These are phyloP conservation scores for Saiga tatarica DNA, from an alignment of 2,113 vertebrate species.

Conservation along the genomic window DNA sequence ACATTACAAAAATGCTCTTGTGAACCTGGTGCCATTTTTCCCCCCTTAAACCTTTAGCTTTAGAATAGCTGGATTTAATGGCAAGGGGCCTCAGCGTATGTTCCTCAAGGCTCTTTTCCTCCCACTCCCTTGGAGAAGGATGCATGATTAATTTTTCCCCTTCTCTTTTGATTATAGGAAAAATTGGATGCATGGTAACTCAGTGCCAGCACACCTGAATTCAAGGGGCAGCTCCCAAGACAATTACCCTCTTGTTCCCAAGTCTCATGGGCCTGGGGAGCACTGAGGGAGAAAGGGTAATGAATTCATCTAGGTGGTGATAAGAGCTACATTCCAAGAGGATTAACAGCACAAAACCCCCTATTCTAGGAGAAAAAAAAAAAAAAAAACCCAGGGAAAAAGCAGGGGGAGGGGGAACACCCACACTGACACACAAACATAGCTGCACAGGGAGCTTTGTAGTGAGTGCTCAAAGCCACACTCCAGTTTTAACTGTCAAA, in stretches of 20 bases:
- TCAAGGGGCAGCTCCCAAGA: slow-evolving; percentile 8
- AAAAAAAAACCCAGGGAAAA: not conserved
- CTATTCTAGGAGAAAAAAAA: not conserved
- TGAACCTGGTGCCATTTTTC: not conserved
- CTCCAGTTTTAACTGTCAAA: not conserved
- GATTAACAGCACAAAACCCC: slow-evolving; percentile 47
- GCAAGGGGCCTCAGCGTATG: not conserved
- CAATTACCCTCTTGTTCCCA: slow-evolving; percentile 38
- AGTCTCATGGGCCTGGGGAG: not conserved
- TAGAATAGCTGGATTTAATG: slow-evolving; percentile 38
- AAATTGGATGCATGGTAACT: not conserved
- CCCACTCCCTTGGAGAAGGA: not conserved
- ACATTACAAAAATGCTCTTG: not conserved
- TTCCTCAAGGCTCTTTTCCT: not conserved
- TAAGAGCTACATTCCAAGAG: slow-evolving; percentile 66
- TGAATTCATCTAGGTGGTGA: slow-evolving; percentile 61
- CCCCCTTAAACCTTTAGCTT: not conserved
- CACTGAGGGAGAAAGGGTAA: slow-evolving; percentile 40
- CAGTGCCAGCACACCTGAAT: slow-evolving; percentile 43
- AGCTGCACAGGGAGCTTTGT: not conserved
- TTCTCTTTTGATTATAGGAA: slow-evolving; percentile 20
- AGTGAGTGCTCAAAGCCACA: not conserved
- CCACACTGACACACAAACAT: not conserved
- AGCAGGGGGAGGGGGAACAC: not conserved
- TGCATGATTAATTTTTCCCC: not conserved